Evolutionary conservation across 2,113 vertebrate genomes (phyloP), one percentile per base, ranked within the genome.

Genomic region (Lates calcarifer): DNA sequence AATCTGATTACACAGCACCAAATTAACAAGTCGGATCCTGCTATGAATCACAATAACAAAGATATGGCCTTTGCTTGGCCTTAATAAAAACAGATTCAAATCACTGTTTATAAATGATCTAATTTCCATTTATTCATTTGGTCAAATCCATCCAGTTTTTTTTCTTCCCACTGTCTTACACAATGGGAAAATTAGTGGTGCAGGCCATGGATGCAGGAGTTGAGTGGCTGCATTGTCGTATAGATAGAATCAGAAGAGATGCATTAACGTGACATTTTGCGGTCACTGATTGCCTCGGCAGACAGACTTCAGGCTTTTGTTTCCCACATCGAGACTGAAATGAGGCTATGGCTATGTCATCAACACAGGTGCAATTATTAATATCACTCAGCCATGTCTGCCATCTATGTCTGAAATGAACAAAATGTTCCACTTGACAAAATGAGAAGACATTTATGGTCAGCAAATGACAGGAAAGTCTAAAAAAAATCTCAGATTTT

Each of bases 11-110:
- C 68, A 58, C 55, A 26, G 14, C 57, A 55, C n/a, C 49, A 82
- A 76, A 87, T 84, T 12, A 79, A 66, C 37, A 8, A 82, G 28
- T 82, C 72, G 81, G 57, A 79, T 81, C 75, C 84, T 76, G 75
- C 69, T 63, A 49, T 74, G 55, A 71, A 72, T 82, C 72, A 69
- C 63, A 84, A 39, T 49, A 60, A 58, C 70, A 77, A 71, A 76
- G 51, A 47, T 31, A 5, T n/a, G n/a, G 20, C 85, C 60, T 68
- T 65, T 80, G 41, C 5, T 47, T 57, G 57, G 66, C 74, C 28
- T 51, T 41, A 55, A 79, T 67, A 60, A 72, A 80, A 62, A 83
- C 61, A 74, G 56, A 65, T 81, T 74, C 4, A 60, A 72, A 39
- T 73, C 68, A 43, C 65, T 77, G 82, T 81, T 65, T 58, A 64